Evolutionary conservation across 2,888 invertebrate species (phyloP).

Genomic region (Danaus chrysippus): DNA sequence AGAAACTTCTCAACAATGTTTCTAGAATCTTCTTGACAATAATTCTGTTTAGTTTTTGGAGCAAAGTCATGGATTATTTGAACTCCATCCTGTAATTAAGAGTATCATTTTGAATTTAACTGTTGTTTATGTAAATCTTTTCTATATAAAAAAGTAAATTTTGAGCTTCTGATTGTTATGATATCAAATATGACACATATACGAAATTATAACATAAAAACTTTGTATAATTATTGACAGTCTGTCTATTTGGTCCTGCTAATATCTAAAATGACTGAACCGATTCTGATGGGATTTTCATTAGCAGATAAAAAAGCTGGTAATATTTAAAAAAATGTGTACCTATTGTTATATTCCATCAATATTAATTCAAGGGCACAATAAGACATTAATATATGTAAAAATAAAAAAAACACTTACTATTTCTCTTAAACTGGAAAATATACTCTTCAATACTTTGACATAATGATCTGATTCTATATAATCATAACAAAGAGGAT

Average conservation of each 20-base stretch:
- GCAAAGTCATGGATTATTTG: slow-evolving; percentile 52
- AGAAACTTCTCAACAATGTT: slow-evolving; percentile 81
- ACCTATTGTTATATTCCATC: too few relatives aligned
- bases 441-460: slow-evolving; percentile 71
- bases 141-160: too few relatives aligned
- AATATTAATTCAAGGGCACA: too few relatives aligned
- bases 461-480: slow-evolving; percentile 80
- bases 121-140: not conserved
- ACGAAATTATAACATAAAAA: not conserved
- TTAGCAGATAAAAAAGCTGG: too few relatives aligned
- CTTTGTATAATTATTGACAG: not conserved
- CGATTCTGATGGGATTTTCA: too few relatives aligned
- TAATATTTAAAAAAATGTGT: too few relatives aligned
- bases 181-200: too few relatives aligned
- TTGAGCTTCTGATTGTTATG: too few relatives aligned
- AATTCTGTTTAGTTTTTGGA: slow-evolving; percentile 71
- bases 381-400: not conserved
- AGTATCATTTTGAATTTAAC: not conserved
- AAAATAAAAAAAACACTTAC: slow-evolving; percentile 52
- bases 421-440: slow-evolving; percentile 71
- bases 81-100: slow-evolving; percentile 74
- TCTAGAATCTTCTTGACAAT: slow-evolving; percentile 66
- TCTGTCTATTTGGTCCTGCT: too few relatives aligned
- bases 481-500: slow-evolving; percentile 84
- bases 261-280: too few relatives aligned